Evolutionary conservation across 2,113 vertebrate genomes (phyloP).

Genomic region (Mionectes macconnelli): DNA sequence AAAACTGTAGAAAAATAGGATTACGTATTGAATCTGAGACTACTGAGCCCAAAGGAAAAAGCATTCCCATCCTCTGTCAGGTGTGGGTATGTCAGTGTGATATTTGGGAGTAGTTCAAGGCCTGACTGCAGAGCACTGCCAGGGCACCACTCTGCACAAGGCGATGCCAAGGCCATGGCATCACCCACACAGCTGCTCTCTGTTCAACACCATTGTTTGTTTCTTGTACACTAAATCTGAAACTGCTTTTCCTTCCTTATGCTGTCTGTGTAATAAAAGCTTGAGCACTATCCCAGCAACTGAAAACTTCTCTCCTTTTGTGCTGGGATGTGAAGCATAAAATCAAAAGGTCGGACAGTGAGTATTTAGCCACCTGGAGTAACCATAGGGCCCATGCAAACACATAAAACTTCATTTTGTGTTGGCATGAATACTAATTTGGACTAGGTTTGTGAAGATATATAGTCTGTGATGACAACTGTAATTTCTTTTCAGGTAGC

Average conservation of each 20-base stretch:
- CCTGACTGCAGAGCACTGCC: not conserved
- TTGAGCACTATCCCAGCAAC: not conserved
- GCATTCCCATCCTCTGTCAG: not conserved
- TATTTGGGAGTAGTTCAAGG: not conserved
- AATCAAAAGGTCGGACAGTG: not conserved
- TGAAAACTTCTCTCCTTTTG: not conserved
- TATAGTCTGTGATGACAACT: not conserved
- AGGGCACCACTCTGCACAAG: rapidly evolving
- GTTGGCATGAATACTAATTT: not conserved
- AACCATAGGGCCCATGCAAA: not conserved
- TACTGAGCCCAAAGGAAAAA: not conserved
- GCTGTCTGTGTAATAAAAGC: not conserved
- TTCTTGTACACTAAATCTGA: not conserved
- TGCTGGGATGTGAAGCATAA: not conserved
- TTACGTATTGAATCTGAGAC: not conserved
- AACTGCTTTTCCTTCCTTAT: not conserved
- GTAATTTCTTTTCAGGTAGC: not conserved
- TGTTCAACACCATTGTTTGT: not conserved
- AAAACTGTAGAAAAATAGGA: not conserved
- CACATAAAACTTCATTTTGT: not conserved
- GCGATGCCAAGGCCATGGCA: not conserved
- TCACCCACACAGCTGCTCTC: not conserved
- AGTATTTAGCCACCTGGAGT: not conserved
- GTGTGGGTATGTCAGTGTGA: not conserved
- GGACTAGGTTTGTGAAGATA: not conserved